Percentiles rank a stretch among this genome's conserved stretches.
These are phyloP conservation scores for Aphaenogaster floridana DNA, from an alignment of 1,140 invertebrate genomes.

Conservation along the genomic window DNA sequence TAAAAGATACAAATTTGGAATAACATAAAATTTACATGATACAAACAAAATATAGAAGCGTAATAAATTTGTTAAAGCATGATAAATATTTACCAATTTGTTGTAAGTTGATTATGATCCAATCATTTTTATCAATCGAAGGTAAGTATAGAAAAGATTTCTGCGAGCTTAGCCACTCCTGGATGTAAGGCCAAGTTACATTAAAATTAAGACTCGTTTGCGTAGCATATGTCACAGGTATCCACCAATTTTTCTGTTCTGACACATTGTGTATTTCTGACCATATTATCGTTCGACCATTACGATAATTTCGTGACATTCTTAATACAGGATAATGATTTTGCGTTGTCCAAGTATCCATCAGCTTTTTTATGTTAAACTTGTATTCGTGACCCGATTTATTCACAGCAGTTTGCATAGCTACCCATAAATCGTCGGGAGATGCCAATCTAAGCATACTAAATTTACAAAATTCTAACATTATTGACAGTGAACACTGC, in stretches of 20 bases:
- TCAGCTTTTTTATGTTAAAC: constrained; percentile 78
- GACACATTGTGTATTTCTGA: neutral
- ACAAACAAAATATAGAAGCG: neutral
- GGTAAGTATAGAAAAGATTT: neutral
- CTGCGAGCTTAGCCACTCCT: neutral
- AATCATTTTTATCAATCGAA: neutral
- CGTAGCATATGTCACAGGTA: neutral
- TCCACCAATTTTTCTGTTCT: neutral
- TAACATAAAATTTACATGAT: neutral
- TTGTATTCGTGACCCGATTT: neutral
- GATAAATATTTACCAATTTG: neutral
- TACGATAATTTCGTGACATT: constrained; percentile 85
- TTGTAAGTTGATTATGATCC: neutral
- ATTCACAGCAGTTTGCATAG: neutral
- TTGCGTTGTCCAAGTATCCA: constrained; percentile 91
- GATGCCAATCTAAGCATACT: neutral
- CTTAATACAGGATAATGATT: constrained; percentile 90
- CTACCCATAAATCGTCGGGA: neutral
- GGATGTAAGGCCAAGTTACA: too few species aligned
- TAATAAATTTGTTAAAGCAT: neutral
- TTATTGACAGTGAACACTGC: too few species aligned
- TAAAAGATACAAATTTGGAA: neutral
- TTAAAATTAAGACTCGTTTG: neutral
- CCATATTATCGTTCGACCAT: constrained; percentile 20
- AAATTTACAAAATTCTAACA: too few species aligned